Percentiles rank a stretch among this genome's conserved stretches.
phyloP scores from a whole-genome alignment of 2,113 vertebrate genomes.

The Phoxinus phoxinus region DNA sequence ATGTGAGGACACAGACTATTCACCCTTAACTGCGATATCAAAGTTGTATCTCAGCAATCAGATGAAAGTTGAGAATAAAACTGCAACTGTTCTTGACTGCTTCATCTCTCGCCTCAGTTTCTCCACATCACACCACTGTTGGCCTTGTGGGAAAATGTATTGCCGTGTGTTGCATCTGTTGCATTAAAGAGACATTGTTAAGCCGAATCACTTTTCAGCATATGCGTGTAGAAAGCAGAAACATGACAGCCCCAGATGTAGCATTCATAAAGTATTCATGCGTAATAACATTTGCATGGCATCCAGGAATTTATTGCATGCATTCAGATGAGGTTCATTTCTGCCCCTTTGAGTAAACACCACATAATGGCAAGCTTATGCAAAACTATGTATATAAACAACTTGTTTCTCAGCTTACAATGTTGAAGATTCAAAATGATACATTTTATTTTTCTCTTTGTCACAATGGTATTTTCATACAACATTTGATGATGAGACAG shows the following conservation, averaged over 20 bases:
- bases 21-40: constrained; percentile 5
- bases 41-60: neutral
- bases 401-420: constrained; percentile 10
- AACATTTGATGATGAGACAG: neutral
- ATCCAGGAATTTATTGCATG: constrained; percentile 21
- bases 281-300: constrained; percentile 40
- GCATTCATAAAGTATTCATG: constrained; percentile 79
- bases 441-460: neutral
- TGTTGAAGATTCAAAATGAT: neutral
- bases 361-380: neutral
- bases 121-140: constrained; percentile 50
- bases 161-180: constrained; percentile 67
- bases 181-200: constrained; percentile 58
- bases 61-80: constrained; percentile 5
- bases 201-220: constrained; percentile 62
- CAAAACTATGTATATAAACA: constrained; percentile 8
- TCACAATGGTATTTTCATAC: neutral
- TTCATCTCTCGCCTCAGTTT: constrained; percentile 49
- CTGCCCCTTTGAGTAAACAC: constrained; percentile 1
- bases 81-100: constrained; percentile 61
- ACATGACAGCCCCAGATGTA: constrained; percentile 70
- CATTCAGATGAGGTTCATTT: constrained; percentile 14
- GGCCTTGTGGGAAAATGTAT: constrained; percentile 74
- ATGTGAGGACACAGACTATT: neutral
- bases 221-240: constrained; percentile 30